Evolutionary conservation across 2,888 invertebrate species (phyloP).

Genomic region (Leuctra nigra): DNA sequence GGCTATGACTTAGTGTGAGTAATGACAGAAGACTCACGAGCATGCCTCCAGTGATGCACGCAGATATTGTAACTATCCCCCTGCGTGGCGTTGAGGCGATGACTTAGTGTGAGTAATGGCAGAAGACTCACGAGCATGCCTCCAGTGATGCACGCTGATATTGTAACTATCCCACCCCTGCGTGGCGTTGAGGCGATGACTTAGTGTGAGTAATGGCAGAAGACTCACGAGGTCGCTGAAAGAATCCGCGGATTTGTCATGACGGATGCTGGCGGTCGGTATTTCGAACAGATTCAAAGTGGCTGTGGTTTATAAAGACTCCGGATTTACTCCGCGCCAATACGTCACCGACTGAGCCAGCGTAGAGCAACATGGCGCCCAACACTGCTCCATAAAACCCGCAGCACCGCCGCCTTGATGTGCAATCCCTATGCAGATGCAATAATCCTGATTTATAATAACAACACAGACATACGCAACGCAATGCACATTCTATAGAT

Average conservation of each 20-base stretch:
- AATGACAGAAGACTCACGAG: too few species aligned
- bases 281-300: neutral
- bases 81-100: too few species aligned
- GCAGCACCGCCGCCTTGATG: neutral
- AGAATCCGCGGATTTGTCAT: conserved; percentile 8
- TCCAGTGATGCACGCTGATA: too few species aligned
- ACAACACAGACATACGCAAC: neutral
- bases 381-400: neutral
- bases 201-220: too few species aligned
- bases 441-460: neutral
- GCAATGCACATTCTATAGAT: neutral
- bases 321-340: conserved; percentile 8
- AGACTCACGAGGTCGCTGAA: too few species aligned
- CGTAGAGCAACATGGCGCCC: neutral
- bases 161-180: too few species aligned
- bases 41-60: too few species aligned
- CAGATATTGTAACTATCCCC: too few species aligned
- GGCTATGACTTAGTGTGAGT: too few species aligned
- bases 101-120: too few species aligned
- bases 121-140: too few species aligned
- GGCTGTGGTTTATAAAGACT: conserved; percentile 11
- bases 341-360: neutral
- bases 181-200: too few species aligned
- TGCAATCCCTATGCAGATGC: conserved; percentile 1
- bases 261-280: conserved; percentile 9